These are phyloP conservation scores for Bucorvus abyssinicus DNA, from an alignment of 2,797 vertebrate species.

Conservation along the genomic window DNA sequence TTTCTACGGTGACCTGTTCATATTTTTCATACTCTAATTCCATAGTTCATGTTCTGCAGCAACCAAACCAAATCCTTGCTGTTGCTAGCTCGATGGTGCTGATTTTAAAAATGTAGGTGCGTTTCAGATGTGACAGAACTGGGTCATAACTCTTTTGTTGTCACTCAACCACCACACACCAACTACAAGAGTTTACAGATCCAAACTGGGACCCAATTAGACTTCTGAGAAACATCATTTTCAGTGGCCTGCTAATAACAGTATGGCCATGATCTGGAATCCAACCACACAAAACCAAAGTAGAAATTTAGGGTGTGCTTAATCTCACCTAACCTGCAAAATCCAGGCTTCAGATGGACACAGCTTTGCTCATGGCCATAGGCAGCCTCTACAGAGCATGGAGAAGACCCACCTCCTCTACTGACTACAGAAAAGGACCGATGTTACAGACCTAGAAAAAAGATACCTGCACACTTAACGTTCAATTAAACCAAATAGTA, in stretches of 20 bases:
- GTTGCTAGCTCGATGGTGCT: background rate
- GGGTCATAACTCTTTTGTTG: background rate
- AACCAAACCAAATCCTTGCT: background rate
- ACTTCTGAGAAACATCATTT: background rate
- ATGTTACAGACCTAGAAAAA: background rate
- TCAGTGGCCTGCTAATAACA: background rate
- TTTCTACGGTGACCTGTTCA: background rate
- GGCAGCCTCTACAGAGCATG: background rate
- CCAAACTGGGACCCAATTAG: background rate
- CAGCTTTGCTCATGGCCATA: background rate
- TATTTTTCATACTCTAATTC: background rate
- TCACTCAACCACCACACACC: background rate
- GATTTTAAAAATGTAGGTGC: background rate
- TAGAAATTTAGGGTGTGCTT: background rate
- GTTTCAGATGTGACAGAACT: background rate
- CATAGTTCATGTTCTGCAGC: background rate
- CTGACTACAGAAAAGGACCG: background rate
- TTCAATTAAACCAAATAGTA: background rate
- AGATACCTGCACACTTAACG: rapidly evolving
- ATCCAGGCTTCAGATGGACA: background rate
- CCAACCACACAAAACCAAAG: background rate
- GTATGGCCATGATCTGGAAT: background rate
- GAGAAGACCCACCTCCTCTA: background rate
- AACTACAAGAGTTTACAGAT: background rate
- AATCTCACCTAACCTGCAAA: background rate